Evolutionary conservation across 2,797 vertebrate genomes (phyloP).

Genomic region (Trichosurus vulpecula): DNA sequence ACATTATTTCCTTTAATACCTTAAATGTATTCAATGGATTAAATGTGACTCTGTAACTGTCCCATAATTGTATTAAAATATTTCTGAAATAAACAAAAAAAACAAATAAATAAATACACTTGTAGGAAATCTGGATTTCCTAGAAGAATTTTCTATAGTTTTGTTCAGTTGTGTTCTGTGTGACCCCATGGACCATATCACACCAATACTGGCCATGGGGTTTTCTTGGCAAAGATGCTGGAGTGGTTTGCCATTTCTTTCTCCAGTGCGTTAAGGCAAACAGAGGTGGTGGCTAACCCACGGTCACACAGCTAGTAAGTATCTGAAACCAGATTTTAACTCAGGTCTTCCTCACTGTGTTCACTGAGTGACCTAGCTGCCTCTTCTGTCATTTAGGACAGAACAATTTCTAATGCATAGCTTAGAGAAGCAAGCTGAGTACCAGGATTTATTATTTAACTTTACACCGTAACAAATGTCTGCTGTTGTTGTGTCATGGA

Average conservation of each 20-base stretch:
- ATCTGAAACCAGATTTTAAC: neutral
- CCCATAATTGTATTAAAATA: conserved; percentile 82
- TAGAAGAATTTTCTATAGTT: neutral
- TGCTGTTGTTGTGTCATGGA: neutral
- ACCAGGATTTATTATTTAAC: neutral
- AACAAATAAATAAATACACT: too few relatives aligned
- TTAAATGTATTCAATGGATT: conserved; percentile 72
- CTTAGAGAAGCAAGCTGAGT: neutral
- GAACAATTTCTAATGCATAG: neutral
- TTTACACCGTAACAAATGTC: neutral
- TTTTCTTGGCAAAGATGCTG: neutral
- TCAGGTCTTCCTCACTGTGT: neutral
- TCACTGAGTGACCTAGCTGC: neutral
- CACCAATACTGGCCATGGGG: neutral
- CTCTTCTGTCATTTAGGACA: neutral
- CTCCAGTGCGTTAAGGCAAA: neutral
- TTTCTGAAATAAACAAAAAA: conserved; percentile 80
- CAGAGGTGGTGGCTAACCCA: neutral
- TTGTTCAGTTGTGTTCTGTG: neutral
- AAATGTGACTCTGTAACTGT: conserved; percentile 79
- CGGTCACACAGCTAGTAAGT: neutral
- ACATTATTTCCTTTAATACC: conserved; percentile 76
- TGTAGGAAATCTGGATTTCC: neutral
- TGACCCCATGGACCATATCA: neutral
- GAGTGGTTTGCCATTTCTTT: neutral